Evolutionary conservation across 1,140 invertebrate genomes (phyloP), one percentile per base, ranked within the genome.

Genomic region (Piezodorus guildinii): DNA sequence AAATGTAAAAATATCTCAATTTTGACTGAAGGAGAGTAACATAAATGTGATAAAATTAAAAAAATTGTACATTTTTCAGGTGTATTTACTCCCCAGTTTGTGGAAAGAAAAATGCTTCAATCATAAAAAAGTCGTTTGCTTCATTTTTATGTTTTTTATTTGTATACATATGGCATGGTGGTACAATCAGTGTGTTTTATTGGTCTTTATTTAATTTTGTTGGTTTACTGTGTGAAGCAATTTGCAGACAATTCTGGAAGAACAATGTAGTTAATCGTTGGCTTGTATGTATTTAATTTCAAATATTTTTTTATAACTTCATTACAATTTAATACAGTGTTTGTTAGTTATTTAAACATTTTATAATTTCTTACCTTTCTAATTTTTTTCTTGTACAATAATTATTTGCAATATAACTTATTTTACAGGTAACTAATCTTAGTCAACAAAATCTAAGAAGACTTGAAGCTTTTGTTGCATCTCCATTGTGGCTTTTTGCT

Each of bases 91-190:
- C 87, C 61, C 90, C 91, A 43, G 68, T 82, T 49, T 77, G 82
- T 72, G 72, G 75, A 67, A 65, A 69, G 23, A 77, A 75, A 59
- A 68, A 75, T 56, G 73, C 74, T n/a, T 77, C 77, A 5, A 69
- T 79, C 23, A 54, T 72, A 2, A 75, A 77, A 63, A 87, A 87
- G 74, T 70, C 91, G 0, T 69, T 85, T 23, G 86, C 87, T 16
- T 91, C 89, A 17, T 80, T 89, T 17, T 67, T 84, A 1, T 91
- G 88, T 67, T 96, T 96, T 73, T 69, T 76, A 17, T 96, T 94
- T 76, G 85, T 96, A 1, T 92, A 85, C 71, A 71, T 91, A 46
- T 97, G 93, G 94, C 94, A 97, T 74, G 92, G 91, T 16, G 81
- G 85, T 19, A 80, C 84, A 54, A 77, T 77, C 25, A 83, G 85